These are phyloP conservation scores for Frieseomelitta varia DNA, from an alignment of 1,140 invertebrate genomes.

Conservation along the genomic window DNA sequence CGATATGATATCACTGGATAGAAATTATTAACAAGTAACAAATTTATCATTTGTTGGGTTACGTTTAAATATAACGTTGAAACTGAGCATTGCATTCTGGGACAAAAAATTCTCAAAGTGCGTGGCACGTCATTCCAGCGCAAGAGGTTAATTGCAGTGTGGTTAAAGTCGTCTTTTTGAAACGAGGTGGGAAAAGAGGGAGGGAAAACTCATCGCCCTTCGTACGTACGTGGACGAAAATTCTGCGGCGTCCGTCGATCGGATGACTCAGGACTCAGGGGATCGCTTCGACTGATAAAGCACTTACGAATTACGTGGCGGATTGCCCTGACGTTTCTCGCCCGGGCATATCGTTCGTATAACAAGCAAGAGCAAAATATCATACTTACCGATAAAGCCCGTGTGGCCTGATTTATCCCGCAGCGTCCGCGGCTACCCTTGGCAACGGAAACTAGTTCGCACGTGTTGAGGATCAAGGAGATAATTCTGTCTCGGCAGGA, in stretches of 20 bases:
- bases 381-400: not conserved
- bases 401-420: conserved; percentile 25
- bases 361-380: not conserved
- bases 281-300: conserved; percentile 7
- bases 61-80: no score
- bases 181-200: no score
- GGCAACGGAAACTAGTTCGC: conserved; percentile 12
- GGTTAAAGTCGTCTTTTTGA: no score
- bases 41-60: no score
- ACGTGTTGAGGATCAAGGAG: conserved; percentile 47
- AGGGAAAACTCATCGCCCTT: not conserved
- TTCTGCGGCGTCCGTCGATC: not conserved
- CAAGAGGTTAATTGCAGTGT: no score
- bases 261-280: not conserved
- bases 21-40: no score
- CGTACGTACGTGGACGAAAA: not conserved
- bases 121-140: no score
- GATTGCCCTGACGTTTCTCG: conserved; percentile 15
- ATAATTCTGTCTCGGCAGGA: conserved; percentile 34
- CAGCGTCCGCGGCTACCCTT: not conserved
- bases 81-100: no score
- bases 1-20: no score
- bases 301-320: conserved; percentile 15
- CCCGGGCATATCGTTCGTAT: no score
- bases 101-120: no score